These are phyloP conservation scores for Melinaea menophilus DNA, from an alignment of 2,888 invertebrate species.

Conservation along the genomic window DNA sequence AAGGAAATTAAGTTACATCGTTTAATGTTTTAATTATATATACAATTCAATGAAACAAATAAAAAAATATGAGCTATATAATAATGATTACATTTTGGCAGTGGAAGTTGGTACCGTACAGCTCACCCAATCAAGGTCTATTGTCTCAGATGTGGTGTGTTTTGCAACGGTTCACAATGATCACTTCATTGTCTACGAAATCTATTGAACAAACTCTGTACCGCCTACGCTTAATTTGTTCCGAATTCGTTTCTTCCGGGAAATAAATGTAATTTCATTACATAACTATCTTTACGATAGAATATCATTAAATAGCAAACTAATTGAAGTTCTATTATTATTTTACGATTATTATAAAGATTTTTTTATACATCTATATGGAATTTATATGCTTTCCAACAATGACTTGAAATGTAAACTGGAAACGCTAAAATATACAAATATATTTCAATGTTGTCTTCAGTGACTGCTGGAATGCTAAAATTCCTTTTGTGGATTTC, in stretches of 20 bases:
- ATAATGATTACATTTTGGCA: constrained; percentile 62
- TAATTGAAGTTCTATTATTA: too few relatives aligned
- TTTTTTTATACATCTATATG: too few relatives aligned
- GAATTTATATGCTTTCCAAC: too few relatives aligned
- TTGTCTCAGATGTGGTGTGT: constrained; percentile 60
- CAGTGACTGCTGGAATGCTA: background rate
- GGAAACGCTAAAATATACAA: too few relatives aligned
- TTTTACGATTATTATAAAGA: too few relatives aligned
- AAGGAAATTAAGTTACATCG: too few relatives aligned
- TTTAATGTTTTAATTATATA: too few relatives aligned
- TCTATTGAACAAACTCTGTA: constrained; percentile 19
- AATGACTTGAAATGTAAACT: too few relatives aligned
- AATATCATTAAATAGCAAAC: too few relatives aligned
- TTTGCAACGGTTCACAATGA: constrained; percentile 41
- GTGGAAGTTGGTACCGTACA: constrained; percentile 63
- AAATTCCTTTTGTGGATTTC: constrained; percentile 6
- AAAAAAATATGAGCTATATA: constrained; percentile 56
- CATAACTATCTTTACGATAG: too few relatives aligned
- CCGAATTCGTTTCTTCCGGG: background rate
- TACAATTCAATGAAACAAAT: constrained; percentile 32
- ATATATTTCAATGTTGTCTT: background rate
- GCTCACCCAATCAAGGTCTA: constrained; percentile 71
- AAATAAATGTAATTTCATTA: too few relatives aligned
- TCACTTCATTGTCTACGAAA: constrained; percentile 27
- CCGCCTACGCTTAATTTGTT: constrained; percentile 24